Evolutionary conservation across 1,140 invertebrate genomes (phyloP).

Genomic region (Phenacoccus solenopsis): DNA sequence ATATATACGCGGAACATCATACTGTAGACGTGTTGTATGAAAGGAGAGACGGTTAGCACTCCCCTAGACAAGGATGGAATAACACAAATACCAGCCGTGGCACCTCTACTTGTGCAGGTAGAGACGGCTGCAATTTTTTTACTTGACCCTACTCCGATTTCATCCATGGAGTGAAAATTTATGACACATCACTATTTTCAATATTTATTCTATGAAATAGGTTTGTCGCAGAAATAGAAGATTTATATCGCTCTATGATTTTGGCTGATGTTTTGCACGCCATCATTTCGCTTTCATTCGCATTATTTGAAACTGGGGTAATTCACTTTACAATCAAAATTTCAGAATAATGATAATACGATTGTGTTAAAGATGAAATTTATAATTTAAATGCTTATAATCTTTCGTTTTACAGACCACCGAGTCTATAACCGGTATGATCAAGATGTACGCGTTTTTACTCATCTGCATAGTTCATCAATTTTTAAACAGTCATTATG

Average conservation of each 20-base stretch:
- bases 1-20: not conserved
- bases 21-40: conserved; percentile 60
- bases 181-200: not conserved
- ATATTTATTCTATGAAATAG: not conserved
- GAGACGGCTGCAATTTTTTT: not conserved
- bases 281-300: conserved; percentile 1
- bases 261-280: not conserved
- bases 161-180: too few relatives aligned
- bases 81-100: conserved; percentile 24
- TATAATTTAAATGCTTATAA: not conserved
- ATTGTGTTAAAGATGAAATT: not conserved
- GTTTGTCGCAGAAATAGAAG: not conserved
- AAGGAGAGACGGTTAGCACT: conserved; percentile 94
- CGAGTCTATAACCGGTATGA: not conserved
- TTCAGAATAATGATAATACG: not conserved
- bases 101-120: conserved; percentile 20
- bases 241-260: not conserved
- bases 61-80: conserved; percentile 80
- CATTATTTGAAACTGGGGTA: not conserved
- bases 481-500: conserved; percentile 22
- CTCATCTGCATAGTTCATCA: conserved; percentile 22
- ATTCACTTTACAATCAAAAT: not conserved
- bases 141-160: too few relatives aligned
- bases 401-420: conserved; percentile 20
- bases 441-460: conserved; percentile 20